phyloP scores from a whole-genome alignment of 2,888 invertebrate genomes.

The Agrochola lota region DNA sequence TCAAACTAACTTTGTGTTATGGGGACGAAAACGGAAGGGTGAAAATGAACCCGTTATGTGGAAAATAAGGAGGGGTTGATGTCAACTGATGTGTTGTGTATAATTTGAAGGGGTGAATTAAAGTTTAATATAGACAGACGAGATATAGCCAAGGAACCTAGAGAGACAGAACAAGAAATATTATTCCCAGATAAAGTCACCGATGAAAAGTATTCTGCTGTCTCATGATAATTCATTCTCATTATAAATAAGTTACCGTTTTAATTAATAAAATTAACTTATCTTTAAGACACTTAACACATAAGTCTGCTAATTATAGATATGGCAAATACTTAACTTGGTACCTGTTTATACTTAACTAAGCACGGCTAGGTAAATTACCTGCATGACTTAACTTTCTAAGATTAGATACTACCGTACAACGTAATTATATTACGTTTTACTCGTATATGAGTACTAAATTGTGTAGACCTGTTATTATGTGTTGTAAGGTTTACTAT shows the following conservation, averaged over 20 bases:
- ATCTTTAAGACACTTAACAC: constrained; percentile 48
- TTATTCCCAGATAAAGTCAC: constrained; percentile 18
- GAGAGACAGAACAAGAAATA: constrained; percentile 32
- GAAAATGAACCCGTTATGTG: constrained; percentile 79
- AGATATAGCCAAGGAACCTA: constrained; percentile 3
- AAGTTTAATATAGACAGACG: constrained; percentile 48
- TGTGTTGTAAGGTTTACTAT: constrained; percentile 23
- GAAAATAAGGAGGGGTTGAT: constrained; percentile 71
- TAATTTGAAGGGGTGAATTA: constrained; percentile 62
- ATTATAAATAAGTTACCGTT: constrained; percentile 49
- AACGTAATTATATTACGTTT: constrained; percentile 55
- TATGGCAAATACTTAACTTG: constrained; percentile 39
- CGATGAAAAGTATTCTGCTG: constrained; percentile 38
- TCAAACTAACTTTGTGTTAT: constrained; percentile 72
- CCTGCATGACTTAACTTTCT: constrained; percentile 58
- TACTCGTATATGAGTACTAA: constrained; percentile 28
- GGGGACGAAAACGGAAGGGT: constrained; percentile 71
- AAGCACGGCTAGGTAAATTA: constrained; percentile 40
- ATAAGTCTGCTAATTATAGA: constrained; percentile 54
- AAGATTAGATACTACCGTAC: constrained; percentile 53
- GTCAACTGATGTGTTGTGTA: constrained; percentile 63
- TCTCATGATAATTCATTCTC: constrained; percentile 30
- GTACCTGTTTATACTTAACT: constrained; percentile 51
- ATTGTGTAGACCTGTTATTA: constrained; percentile 36
- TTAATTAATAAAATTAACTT: constrained; percentile 49